Evolutionary conservation across 2,113 vertebrate genomes (phyloP), one percentile per base, ranked within the genome.

Genomic region (Myrmecobius fasciatus): DNA sequence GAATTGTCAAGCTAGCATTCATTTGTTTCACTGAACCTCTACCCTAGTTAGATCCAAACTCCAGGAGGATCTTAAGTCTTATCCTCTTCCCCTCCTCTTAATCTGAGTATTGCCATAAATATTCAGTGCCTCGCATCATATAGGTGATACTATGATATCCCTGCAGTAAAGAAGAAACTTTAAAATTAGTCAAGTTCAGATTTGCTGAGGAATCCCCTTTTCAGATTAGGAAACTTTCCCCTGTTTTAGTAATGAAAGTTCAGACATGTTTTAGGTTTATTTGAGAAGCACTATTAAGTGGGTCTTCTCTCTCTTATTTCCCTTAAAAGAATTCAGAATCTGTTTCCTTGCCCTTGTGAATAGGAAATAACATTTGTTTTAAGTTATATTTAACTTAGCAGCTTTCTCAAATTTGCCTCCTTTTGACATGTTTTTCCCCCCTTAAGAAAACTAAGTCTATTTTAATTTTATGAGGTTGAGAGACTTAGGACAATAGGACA

Each of bases 401-500:
- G 89, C 83, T 95, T 96, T 92, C 75, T 91, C 53, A 75, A 83
- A 25, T 51, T 91, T 93, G 90, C 89, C 60, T 91, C 95, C 96
- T 97, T 97, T 5, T 4, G 95, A 49, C 92, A 96, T 90, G 52
- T 47, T 93, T 96, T 91, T 47, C 97, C 75, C 94, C 91, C 94
- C 67, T 0, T 95, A 98, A 97, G 97, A 98, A 97, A 98, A 97
- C 91, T 92, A 97, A 98, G 90, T 95, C 97, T 94, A 75, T 97
- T 97, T 98, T 97, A 96, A 97, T 98, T 98, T 98, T 97, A 89
- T 94, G 94, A 97, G 90, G 88, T 96, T 97, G 98, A 98, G 97
- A 98, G 98, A 98, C 98, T 96, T 95, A 97, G 98, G 98, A 97
- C 97, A 98, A 98, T 97, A 98, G 97, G 93, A 98, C 95, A 97